Base-by-base conservation (phyloP, 2,113 vertebrate species). In the Perca fluviatilis region DNA sequence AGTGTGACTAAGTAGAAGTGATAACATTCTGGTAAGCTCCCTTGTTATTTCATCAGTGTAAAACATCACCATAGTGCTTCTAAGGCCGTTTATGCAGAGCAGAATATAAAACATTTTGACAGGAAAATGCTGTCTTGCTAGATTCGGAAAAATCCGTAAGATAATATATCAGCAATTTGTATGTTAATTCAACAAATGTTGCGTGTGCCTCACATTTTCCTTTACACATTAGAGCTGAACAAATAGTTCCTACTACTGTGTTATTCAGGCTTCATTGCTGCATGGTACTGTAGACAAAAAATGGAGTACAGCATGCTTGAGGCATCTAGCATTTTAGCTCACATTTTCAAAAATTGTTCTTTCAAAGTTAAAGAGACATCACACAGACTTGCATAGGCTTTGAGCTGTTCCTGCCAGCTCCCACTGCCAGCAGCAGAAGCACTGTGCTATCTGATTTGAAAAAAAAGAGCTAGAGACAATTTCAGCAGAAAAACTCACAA, bases 111-210 rank as follows among this genome's bases (percentile, higher is more conserved):
- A 84, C 65, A 63, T 89, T 87, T 80, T 64, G 80, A 90, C 80
- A 80, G 79, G 66, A 86, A 83, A 93, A 79, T 53, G 75, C 83
- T 91, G 86, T 64, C 85, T 85, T 74, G 85, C 69, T 83, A 82
- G 77, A 89, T 90, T 74, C 64, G 49, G 30, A 76, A 90, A 91
- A 88, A 83, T 83, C 78, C 23, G 69, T 46, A 49, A 89, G 80
- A 94, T 92, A 91, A 92, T 85, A 82, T 83, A 91, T 92, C 83
- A 94, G 88, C 87, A 92, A 92, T 95, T 90, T 91, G 87, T 94
- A 93, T 93, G 93, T 91, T 93, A 94, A 94, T 94, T 92, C 91
- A 75, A 80, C 57, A 89, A 89, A 89, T 82, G 66, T 81, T 65
- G 64, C 66, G 25, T 67, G 56, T 53, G 86, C 61, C 76, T 83